A percentile compares a stretch with the other conserved stretches of the same genome.
Evolutionary conservation across 2,888 invertebrate genomes (phyloP).

Genomic region (Cryptophagus acutangulus): DNA sequence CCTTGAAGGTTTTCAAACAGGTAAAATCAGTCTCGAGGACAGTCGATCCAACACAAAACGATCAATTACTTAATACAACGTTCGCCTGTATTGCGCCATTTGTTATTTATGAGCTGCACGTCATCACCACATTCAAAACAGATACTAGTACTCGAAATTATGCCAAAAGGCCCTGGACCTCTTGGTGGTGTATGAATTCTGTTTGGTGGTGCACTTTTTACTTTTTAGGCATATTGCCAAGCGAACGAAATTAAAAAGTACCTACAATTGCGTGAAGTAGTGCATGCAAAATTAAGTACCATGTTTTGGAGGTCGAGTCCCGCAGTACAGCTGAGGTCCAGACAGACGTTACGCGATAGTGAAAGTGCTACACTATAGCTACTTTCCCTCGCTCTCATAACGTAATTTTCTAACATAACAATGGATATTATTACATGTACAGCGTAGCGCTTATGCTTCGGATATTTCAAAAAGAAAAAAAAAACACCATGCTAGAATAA

Average conservation of each 20-base stretch:
- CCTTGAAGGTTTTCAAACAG: slow-evolving; percentile 51
- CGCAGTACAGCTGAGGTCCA: slow-evolving; percentile 24
- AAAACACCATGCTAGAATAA: no score
- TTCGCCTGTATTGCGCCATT: slow-evolving; percentile 44
- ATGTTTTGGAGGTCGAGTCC: slow-evolving; percentile 2
- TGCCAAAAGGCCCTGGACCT: no score
- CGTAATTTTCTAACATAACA: slow-evolving; percentile 46
- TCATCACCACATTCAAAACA: slow-evolving; percentile 23
- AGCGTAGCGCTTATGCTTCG: slow-evolving; percentile 7
- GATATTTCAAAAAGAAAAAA: slow-evolving; percentile 9
- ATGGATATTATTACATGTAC: slow-evolving; percentile 27
- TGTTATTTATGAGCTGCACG: slow-evolving; percentile 42
- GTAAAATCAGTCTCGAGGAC: slow-evolving; percentile 51
- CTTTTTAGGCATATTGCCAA: no score
- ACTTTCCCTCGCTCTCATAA: slow-evolving; percentile 48
- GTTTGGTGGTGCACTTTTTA: no score
- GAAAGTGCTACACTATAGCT: slow-evolving; percentile 48
- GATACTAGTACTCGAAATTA: no score
- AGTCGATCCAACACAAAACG: slow-evolving; percentile 46
- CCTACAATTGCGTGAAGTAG: no score
- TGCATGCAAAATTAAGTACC: no score
- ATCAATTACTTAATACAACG: slow-evolving; percentile 45
- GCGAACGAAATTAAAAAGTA: no score
- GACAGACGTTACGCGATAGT: slow-evolving; percentile 47
- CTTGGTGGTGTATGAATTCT: no score